A percentile compares a stretch with the other conserved stretches of the same genome.
phyloP scores from a whole-genome alignment of 2,797 vertebrate genomes.

The Micromesistius poutassou region DNA sequence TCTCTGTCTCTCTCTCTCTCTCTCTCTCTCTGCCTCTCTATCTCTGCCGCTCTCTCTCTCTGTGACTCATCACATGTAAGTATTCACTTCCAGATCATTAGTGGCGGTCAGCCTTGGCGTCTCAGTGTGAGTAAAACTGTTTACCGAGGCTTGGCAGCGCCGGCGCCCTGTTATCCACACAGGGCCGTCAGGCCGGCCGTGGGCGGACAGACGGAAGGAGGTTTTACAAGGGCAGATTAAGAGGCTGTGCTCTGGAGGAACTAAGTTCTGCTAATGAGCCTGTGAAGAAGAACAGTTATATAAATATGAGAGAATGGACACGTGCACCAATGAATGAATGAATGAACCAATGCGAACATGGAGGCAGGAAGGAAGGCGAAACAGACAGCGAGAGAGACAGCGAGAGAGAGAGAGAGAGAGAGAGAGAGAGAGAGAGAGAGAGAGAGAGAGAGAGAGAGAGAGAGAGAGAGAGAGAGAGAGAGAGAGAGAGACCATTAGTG shows the following conservation, averaged over 20 bases:
- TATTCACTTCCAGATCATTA: slow-evolving; percentile 70
- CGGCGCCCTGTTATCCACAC: slow-evolving; percentile 58
- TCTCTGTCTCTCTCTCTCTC: slow-evolving; percentile 32
- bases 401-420: too few relatives aligned
- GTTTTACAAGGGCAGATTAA: slow-evolving; percentile 54
- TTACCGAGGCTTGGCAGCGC: slow-evolving; percentile 52
- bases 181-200: slow-evolving; percentile 35
- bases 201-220: slow-evolving; percentile 56
- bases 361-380: neutral
- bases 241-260: slow-evolving; percentile 45
- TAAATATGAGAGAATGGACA: neutral
- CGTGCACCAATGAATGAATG: neutral
- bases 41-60: slow-evolving; percentile 26
- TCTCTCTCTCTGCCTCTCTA: slow-evolving; percentile 51
- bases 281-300: slow-evolving; percentile 41
- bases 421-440: neutral
- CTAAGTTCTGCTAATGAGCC: slow-evolving; percentile 18
- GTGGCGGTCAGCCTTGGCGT: slow-evolving; percentile 53
- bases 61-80: slow-evolving; percentile 50
- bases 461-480: neutral
- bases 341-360: neutral
- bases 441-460: neutral
- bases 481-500: neutral
- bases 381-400: neutral
- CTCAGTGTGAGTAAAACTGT: slow-evolving; percentile 48